phyloP scores from a whole-genome alignment of 2,797 vertebrate genomes.

The Acridotheres tristis region DNA sequence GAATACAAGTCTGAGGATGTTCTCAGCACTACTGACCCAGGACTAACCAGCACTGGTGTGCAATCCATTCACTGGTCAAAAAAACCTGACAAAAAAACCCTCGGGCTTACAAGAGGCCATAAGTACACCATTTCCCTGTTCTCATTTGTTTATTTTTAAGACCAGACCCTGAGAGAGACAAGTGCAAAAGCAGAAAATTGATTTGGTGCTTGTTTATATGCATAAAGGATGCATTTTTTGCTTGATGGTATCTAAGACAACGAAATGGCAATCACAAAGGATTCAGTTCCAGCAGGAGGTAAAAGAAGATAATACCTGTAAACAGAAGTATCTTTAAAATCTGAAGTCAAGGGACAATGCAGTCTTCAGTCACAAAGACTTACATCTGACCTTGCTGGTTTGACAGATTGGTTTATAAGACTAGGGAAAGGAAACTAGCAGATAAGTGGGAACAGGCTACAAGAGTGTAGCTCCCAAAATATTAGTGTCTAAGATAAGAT shows the following conservation, averaged over 20 bases:
- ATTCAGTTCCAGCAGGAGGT: neutral
- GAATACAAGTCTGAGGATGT: neutral
- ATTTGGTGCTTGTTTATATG: neutral
- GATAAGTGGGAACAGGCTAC: neutral
- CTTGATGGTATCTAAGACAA: neutral
- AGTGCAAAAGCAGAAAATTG: neutral
- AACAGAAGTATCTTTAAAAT: neutral
- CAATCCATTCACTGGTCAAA: neutral
- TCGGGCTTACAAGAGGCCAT: neutral
- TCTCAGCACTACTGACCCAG: neutral
- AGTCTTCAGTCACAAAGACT: neutral
- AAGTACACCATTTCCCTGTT: neutral
- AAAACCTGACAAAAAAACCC: accelerated
- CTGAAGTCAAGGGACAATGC: neutral
- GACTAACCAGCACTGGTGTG: neutral
- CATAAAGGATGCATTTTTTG: neutral
- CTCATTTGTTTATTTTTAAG: neutral
- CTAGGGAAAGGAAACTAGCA: neutral
- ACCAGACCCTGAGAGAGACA: neutral
- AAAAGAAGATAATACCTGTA: neutral
- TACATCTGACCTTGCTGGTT: neutral
- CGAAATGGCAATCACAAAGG: neutral
- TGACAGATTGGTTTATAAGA: neutral
- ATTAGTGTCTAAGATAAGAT: neutral
- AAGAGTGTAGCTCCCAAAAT: neutral